These are phyloP conservation scores for Oxycera nigricornis DNA, from an alignment of 2,888 invertebrate genomes.

Conservation along the genomic window DNA sequence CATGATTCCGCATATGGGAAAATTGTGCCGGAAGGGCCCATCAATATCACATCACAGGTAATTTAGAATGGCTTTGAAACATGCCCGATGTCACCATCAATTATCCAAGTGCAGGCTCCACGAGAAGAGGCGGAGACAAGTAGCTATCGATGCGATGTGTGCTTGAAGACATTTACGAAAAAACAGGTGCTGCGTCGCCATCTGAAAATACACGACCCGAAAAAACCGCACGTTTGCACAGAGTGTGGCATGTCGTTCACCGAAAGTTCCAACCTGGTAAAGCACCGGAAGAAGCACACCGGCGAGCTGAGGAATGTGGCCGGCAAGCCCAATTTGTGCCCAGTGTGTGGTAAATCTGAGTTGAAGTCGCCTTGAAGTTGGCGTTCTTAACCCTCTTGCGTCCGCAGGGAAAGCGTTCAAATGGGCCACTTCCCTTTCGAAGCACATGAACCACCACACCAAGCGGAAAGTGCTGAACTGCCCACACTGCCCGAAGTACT, in stretches of 20 bases:
- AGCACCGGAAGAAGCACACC: conserved; percentile 64
- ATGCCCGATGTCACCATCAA: too few relatives aligned
- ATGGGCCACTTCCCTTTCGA: conserved; percentile 64
- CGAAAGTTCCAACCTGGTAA: conserved; percentile 63
- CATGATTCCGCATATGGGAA: not conserved
- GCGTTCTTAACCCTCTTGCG: not conserved
- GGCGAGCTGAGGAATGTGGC: conserved; percentile 63
- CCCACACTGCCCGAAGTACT: conserved; percentile 63
- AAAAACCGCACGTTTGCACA: conserved; percentile 63
- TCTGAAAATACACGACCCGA: conserved; percentile 62
- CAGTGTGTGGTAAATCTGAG: conserved; percentile 57
- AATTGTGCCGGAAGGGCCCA: not conserved
- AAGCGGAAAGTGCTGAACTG: conserved; percentile 63
- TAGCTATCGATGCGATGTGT: conserved; percentile 57
- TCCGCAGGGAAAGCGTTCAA: conserved; percentile 61
- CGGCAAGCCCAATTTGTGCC: conserved; percentile 62
- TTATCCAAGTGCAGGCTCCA: not conserved
- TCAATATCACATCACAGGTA: too few relatives aligned
- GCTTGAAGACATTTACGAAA: conserved; percentile 62
- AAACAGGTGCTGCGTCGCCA: conserved; percentile 62
- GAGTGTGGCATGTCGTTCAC: conserved; percentile 64
- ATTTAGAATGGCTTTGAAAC: too few relatives aligned
- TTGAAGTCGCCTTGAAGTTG: not conserved
- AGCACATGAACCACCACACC: conserved; percentile 65
- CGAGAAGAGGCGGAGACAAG: not conserved